phyloP scores from a whole-genome alignment of 1,140 invertebrate species.

The Diprion similis region DNA sequence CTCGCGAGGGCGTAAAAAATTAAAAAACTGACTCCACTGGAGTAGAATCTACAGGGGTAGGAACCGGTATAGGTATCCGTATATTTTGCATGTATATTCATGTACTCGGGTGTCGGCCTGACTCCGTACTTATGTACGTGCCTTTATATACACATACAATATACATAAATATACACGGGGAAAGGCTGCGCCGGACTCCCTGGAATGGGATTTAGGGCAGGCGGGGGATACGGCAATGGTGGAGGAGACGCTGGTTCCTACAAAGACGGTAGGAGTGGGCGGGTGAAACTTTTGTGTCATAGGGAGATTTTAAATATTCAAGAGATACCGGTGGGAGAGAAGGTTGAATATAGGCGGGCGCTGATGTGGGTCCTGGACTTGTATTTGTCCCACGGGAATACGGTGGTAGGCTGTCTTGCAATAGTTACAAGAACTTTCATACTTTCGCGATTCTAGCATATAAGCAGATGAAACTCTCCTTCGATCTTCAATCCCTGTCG shows the following conservation, averaged over 20 bases:
- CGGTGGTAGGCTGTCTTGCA: not conserved
- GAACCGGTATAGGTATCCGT: not conserved
- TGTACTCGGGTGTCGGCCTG: not conserved
- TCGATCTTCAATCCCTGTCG: not conserved
- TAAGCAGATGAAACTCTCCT: not conserved
- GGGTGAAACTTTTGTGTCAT: constrained; percentile 1
- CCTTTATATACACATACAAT: not conserved
- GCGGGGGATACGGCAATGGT: not conserved
- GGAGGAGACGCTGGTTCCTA: not conserved
- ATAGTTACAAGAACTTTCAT: constrained; percentile 1
- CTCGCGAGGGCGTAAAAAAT: not conserved
- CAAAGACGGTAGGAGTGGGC: not conserved
- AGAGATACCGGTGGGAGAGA: not conserved
- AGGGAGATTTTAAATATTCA: constrained; percentile 4
- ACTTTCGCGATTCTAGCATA: not conserved
- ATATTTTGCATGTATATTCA: not conserved
- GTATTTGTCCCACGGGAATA: not conserved
- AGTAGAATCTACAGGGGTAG: not conserved
- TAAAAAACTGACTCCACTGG: not conserved
- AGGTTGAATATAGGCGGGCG: not conserved
- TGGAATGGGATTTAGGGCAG: not conserved
- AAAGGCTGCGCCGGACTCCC: not conserved
- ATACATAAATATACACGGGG: not conserved
- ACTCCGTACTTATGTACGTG: not conserved
- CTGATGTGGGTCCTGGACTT: not conserved